Base-by-base conservation (phyloP, 53 echinoderm and acorn worm genomes). In the Paracentrotus lividus region DNA sequence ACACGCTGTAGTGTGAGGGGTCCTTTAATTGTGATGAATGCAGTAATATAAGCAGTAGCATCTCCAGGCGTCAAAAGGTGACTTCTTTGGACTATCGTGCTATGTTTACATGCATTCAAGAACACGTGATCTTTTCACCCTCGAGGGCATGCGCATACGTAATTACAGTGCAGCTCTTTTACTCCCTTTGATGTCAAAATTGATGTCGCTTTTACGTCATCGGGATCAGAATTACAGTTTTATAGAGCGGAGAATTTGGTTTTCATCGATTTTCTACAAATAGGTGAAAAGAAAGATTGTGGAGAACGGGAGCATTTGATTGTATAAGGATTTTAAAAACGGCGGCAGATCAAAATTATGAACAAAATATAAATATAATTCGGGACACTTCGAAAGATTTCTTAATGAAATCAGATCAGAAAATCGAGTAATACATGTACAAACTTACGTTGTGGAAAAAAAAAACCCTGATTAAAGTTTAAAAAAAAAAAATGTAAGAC, bases 81-180 rank as follows among this genome's bases (percentile, higher is more conserved):
- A 40, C 36, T 76, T 36, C 42, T 72, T 18, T 18, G 72, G 36
- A 72, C 36, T 72, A 40, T 36, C 7, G 36, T 7, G 21, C 64
- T 72, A 18, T 72, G 72, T 72, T 72, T 72, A 72, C 72, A 4
- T 21, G 42, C 81, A 45, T 81, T 47, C 45, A 12, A 10, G 7
- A 12, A 49, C 81, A 45, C 13, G 44, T 81, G 44, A 81, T 81
- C 44, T 24, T 10, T 12, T 33, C 8, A 2, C 33, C 81, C 81
- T 72, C 18, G 40, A 8, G 81, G 81, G 47, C 81, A 47, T 9
- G 81, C 47, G 81, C 81, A 81, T 81, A 47, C 47, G 18, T 81
- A 81, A 81, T 47, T 81, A 47, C 44, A 81, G 15, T 16, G 20
- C 36, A 5, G 7, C 38, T 16, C 72, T 69, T 0, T 4, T 20